Evolutionary conservation across 1,140 invertebrate species (phyloP), one percentile per base, ranked within the genome.

Genomic region (Drosophila yakuba): DNA sequence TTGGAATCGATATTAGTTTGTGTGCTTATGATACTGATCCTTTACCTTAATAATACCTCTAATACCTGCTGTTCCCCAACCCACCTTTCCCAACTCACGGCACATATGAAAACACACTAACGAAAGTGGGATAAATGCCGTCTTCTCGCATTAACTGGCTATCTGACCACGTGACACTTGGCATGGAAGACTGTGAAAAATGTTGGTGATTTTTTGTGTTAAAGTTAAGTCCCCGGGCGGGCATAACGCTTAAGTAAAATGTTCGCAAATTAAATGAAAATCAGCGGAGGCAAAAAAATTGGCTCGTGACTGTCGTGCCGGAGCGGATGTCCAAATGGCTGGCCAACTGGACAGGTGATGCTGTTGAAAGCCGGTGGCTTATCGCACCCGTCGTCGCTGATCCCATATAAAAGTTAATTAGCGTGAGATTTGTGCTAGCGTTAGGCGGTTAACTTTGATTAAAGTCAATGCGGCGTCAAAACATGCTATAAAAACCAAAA

Each of bases 341-440:
- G 41, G 17, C 28, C 69, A 15, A 35, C 7, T 32, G 28, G 39
- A 55, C 71, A 50, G 51, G 28, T 74, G 50, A 39, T 57, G 56
- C 45, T 62, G 59, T 64, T 44, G 52, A 82, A 75, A 86, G 74
- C 58, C 52, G 58, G 3, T 62, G 67, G 72, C 79, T 79, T 67
- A 84, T 68, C 73, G 76, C 59, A 39, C 55, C 58, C 45, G 61
- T 74, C 80, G 45, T 32, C 51, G 36, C 57, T 84, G 66, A 63
- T 74, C 77, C 78, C 78, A 66, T 66, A 76, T 76, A 76, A 88
- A 88, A 73, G 75, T 78, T 88, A 88, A 88, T 88, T 88, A 88
- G 84, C 77, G 67, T 67, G 67, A 88, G 83, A 88, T 89, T 79
- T 88, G 79, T 78, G 68, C 47, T 60, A 51, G 23, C 51, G 74